phyloP scores from a whole-genome alignment of 2,888 invertebrate genomes.

The Brachyptera risi region DNA sequence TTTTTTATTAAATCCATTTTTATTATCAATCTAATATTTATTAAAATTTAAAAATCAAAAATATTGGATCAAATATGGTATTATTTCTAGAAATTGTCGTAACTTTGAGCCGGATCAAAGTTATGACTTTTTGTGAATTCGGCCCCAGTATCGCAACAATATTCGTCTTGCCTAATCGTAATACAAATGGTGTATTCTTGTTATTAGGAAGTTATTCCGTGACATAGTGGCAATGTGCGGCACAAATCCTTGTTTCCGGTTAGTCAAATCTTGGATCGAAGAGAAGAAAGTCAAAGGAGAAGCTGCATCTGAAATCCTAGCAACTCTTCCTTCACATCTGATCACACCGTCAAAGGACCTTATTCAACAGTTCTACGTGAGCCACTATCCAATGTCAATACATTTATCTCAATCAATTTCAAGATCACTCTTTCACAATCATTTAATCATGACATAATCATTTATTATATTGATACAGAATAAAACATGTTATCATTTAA shows the following conservation, averaged over 20 bases:
- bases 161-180: not conserved
- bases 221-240: slow-evolving; percentile 37
- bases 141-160: too few species aligned
- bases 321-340: slow-evolving; percentile 38
- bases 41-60: too few species aligned
- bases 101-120: too few species aligned
- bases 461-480: too few species aligned
- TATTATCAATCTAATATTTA: too few species aligned
- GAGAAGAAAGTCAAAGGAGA: slow-evolving; percentile 35
- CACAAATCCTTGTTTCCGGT: slow-evolving; percentile 40
- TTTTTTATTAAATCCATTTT: too few species aligned
- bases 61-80: too few species aligned
- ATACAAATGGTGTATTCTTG: not conserved
- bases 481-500: too few species aligned
- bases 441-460: too few species aligned
- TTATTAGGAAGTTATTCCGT: slow-evolving; percentile 28
- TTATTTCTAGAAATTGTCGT: too few species aligned
- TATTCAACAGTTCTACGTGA: slow-evolving; percentile 40
- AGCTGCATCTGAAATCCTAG: slow-evolving; percentile 37
- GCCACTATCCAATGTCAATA: slow-evolving; percentile 13
- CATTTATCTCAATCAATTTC: not conserved
- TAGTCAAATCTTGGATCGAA: slow-evolving; percentile 40
- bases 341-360: slow-evolving; percentile 41
- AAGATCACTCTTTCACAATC: too few species aligned
- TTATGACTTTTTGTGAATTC: too few species aligned